These are phyloP conservation scores for Pogonophryne albipinna DNA, from an alignment of 2,797 vertebrate species.

Conservation along the genomic window DNA sequence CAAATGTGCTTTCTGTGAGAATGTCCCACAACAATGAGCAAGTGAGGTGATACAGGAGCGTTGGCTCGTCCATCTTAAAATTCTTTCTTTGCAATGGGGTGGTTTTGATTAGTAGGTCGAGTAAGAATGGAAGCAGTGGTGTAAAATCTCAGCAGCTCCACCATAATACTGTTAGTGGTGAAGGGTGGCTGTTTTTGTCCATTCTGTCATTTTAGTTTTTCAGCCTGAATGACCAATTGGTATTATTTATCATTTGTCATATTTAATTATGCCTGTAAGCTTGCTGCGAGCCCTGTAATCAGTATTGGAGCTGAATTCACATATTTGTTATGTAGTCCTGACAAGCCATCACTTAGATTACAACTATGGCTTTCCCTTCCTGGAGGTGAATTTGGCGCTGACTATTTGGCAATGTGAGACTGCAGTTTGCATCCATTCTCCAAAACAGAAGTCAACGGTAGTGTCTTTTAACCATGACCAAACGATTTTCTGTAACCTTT, in stretches of 20 bases:
- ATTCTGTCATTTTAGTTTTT: neutral
- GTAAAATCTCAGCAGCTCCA: conserved; percentile 46
- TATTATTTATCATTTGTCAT: neutral
- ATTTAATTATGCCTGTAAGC: neutral
- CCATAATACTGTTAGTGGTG: neutral
- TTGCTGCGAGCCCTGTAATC: neutral
- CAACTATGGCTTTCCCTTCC: neutral
- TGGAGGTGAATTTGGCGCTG: neutral
- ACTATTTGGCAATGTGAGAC: neutral
- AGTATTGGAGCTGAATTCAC: neutral
- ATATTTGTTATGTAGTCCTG: neutral
- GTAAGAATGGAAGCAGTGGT: conserved; percentile 9
- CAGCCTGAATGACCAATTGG: neutral
- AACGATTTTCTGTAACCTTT: neutral
- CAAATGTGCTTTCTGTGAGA: conserved; percentile 48
- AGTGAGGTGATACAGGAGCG: conserved; percentile 53
- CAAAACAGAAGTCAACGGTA: neutral
- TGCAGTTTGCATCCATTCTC: neutral
- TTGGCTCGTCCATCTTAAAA: conserved; percentile 28
- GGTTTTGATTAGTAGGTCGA: conserved; percentile 26
- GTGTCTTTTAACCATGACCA: neutral
- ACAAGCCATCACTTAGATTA: neutral
- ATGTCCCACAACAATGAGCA: conserved; percentile 37
- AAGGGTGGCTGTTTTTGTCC: neutral
- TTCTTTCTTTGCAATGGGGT: conserved; percentile 38